These are phyloP conservation scores for Parasteatoda lunata DNA, from an alignment of 2,888 invertebrate genomes.

Conservation along the genomic window DNA sequence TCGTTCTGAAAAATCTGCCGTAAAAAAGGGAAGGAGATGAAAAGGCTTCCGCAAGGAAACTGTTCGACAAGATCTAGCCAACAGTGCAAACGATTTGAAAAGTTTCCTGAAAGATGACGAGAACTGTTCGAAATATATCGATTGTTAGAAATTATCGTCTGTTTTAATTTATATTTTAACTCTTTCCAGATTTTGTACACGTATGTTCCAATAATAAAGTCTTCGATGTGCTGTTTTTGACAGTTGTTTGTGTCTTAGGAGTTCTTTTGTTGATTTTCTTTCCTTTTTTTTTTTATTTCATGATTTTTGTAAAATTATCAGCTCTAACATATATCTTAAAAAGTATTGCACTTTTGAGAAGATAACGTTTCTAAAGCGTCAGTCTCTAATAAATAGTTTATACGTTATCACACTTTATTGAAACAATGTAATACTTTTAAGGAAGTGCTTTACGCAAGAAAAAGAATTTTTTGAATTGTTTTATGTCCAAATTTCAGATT, in stretches of 20 bases:
- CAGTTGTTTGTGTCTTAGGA: constrained; percentile 6
- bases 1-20: constrained; percentile 30
- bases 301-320: too few relatives aligned
- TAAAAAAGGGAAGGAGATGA: not conserved
- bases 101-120: constrained; percentile 2
- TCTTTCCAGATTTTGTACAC: constrained; percentile 44
- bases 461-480: too few relatives aligned
- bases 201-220: constrained; percentile 46
- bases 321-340: too few relatives aligned
- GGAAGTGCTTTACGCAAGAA: too few relatives aligned
- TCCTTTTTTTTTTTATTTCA: too few relatives aligned
- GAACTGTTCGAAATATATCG: not conserved
- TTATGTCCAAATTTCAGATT: too few relatives aligned
- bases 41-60: not conserved
- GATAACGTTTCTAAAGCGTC: too few relatives aligned
- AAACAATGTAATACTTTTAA: too few relatives aligned
- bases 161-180: constrained; percentile 29
- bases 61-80: not conserved
- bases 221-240: constrained; percentile 46
- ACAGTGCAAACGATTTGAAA: not conserved
- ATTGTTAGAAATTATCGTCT: constrained; percentile 10
- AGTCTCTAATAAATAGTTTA: too few relatives aligned
- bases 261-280: too few relatives aligned
- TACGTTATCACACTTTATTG: too few relatives aligned
- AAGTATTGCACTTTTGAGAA: too few relatives aligned